Percentiles rank a stretch among this genome's conserved stretches.
phyloP scores from a whole-genome alignment of 2,888 invertebrate species.

The Cheilosia urbana region DNA sequence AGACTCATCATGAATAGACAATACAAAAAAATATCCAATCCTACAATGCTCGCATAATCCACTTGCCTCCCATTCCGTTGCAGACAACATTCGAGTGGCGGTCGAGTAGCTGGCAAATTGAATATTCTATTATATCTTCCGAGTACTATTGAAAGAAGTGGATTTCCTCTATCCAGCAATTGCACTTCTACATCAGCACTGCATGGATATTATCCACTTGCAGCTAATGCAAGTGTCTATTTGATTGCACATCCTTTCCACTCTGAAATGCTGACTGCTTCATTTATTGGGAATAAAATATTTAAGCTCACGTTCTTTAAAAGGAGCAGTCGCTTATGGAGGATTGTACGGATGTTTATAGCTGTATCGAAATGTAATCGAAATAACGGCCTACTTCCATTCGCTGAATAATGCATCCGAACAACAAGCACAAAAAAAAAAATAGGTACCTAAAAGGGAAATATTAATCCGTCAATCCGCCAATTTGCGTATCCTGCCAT shows the following conservation, averaged over 20 bases:
- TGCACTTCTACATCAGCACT: constrained; percentile 31
- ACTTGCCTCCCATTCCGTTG: not conserved
- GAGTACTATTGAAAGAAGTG: constrained; percentile 36
- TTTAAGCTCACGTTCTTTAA: not conserved
- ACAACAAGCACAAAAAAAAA: not conserved
- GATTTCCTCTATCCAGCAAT: constrained; percentile 12
- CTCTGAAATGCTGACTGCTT: too few species aligned
- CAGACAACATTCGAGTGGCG: constrained; percentile 14
- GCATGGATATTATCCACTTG: not conserved
- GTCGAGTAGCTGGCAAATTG: constrained; percentile 1
- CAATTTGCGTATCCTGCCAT: not conserved
- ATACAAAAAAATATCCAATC: too few species aligned
- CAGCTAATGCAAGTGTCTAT: constrained; percentile 2
- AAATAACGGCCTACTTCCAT: not conserved
- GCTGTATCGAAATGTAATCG: not conserved
- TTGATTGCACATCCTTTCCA: not conserved
- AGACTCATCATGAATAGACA: too few species aligned
- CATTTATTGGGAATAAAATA: not conserved
- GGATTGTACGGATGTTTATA: too few species aligned
- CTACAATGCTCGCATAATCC: not conserved
- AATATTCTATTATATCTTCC: constrained; percentile 46
- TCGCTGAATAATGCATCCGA: not conserved
- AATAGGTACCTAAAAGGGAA: constrained; percentile 22
- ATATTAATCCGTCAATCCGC: constrained; percentile 15
- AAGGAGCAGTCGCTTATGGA: not conserved